A percentile compares a stretch with the other conserved stretches of the same genome.
Conservation (phyloP, 2,113 vertebrate species). For the Eulemur rufifrons region DNA sequence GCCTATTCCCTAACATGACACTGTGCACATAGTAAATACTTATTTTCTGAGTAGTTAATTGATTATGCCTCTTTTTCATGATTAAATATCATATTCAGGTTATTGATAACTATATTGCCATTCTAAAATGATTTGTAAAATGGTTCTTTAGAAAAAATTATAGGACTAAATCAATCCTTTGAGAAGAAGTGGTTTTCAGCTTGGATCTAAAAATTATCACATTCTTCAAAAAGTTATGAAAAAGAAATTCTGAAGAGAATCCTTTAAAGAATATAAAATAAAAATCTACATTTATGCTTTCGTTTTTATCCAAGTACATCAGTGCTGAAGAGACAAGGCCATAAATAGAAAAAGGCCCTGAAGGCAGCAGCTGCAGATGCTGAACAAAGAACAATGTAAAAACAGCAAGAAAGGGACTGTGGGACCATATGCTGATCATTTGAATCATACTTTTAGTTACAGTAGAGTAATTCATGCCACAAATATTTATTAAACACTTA, state of each 20-base stretch:
- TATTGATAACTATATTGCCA: background rate
- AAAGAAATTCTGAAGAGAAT: background rate
- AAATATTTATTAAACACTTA: background rate
- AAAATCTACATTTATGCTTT: background rate
- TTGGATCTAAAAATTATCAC: background rate
- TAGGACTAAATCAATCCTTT: background rate
- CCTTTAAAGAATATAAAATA: background rate
- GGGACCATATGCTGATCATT: background rate
- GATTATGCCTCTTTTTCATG: background rate
- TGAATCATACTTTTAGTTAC: slow-evolving; percentile 1
- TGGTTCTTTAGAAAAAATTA: background rate
- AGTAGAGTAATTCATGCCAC: background rate
- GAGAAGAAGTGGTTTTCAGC: background rate
- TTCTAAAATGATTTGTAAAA: background rate
- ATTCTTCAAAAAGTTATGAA: background rate
- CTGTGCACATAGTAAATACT: background rate
- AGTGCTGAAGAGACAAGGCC: background rate
- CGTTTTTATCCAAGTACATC: slow-evolving; percentile 9
- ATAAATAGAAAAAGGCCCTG: slow-evolving; percentile 52
- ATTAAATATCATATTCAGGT: background rate
- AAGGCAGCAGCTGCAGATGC: background rate
- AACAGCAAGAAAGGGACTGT: background rate
- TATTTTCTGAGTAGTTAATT: background rate
- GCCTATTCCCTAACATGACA: background rate
- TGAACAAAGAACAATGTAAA: slow-evolving; percentile 27